Conservation (phyloP, 2,888 invertebrate species). For the Thumatha senex region DNA sequence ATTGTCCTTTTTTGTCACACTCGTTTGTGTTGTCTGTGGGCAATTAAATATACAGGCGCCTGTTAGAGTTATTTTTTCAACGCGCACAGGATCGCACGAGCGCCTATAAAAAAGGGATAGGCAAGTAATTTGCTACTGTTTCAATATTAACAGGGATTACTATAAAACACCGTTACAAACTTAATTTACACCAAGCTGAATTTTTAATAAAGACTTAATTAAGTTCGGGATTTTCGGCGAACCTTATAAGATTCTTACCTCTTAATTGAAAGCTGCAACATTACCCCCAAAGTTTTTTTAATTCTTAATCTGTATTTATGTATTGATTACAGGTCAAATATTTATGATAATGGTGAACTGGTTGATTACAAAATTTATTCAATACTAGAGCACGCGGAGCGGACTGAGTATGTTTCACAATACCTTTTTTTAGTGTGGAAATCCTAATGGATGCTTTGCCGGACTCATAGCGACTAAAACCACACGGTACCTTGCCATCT, state of each 20-base stretch:
- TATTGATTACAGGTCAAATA: background rate
- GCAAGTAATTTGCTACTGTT: conserved; percentile 20
- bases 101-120: conserved; percentile 19
- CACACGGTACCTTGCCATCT: too few relatives aligned
- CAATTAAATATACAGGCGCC: conserved; percentile 33
- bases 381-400: too few relatives aligned
- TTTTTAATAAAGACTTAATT: conserved; percentile 38
- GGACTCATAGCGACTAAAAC: too few relatives aligned
- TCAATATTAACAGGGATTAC: conserved; percentile 26
- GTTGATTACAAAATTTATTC: too few relatives aligned
- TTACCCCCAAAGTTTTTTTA: background rate
- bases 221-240: conserved; percentile 13
- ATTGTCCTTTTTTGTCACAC: conserved; percentile 29
- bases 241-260: conserved; percentile 16
- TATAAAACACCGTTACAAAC: conserved; percentile 30
- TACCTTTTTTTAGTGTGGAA: too few relatives aligned
- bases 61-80: conserved; percentile 31
- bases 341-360: too few relatives aligned
- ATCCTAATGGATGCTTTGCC: too few relatives aligned
- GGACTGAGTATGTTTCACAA: too few relatives aligned
- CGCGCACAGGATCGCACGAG: conserved; percentile 24
- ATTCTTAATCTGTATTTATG: background rate
- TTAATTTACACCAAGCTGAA: conserved; percentile 27
- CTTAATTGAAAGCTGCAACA: conserved; percentile 12
- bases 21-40: conserved; percentile 26